Percentiles rank a stretch among this genome's conserved stretches.
These are phyloP conservation scores for Diarsia rubi DNA, from an alignment of 2,888 invertebrate species.

Conservation along the genomic window DNA sequence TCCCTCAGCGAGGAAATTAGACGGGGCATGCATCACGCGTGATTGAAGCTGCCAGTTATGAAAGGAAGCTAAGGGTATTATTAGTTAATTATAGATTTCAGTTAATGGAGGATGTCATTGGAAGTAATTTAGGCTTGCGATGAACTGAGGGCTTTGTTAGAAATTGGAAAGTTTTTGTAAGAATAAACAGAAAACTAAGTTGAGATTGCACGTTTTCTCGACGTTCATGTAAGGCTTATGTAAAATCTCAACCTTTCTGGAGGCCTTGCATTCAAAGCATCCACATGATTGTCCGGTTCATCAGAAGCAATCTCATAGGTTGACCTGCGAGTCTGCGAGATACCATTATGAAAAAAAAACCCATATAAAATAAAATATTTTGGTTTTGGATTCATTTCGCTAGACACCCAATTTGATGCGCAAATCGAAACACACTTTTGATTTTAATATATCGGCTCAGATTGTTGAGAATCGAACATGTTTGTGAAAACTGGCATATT, in stretches of 20 bases:
- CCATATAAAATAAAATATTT: neutral
- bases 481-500: neutral
- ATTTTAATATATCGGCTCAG: neutral
- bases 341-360: too few species aligned
- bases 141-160: neutral
- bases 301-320: too few species aligned
- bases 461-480: neutral
- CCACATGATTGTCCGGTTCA: too few species aligned
- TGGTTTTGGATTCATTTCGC: neutral
- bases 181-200: neutral
- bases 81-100: constrained; percentile 38
- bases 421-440: neutral
- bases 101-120: constrained; percentile 1
- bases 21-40: constrained; percentile 65
- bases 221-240: neutral
- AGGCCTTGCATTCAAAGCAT: too few species aligned
- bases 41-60: constrained; percentile 58
- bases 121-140: neutral
- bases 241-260: too few species aligned
- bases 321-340: too few species aligned
- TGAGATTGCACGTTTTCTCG: neutral
- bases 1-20: constrained; percentile 74
- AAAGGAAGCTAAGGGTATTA: constrained; percentile 35
- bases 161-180: neutral
- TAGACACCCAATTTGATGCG: neutral